These are phyloP conservation scores for Metopolophium dirhodum DNA, from an alignment of 1,140 invertebrate genomes.

Conservation along the genomic window DNA sequence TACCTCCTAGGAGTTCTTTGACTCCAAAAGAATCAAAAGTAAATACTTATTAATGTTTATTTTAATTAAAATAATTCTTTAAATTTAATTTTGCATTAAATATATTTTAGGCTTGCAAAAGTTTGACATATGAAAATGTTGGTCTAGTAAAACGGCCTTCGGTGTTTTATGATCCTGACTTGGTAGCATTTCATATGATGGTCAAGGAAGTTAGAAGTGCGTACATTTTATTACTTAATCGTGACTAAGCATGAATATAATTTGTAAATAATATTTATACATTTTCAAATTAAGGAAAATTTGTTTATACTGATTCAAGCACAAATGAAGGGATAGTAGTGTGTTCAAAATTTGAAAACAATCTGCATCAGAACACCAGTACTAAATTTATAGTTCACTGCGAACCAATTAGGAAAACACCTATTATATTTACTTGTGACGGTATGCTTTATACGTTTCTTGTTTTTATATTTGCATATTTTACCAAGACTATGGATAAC, in stretches of 20 bases:
- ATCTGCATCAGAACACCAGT: slow-evolving; percentile 78
- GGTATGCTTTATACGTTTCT: slow-evolving; percentile 66
- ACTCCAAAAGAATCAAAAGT: slow-evolving; percentile 49
- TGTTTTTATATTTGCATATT: neutral
- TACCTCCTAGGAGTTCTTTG: slow-evolving; percentile 54
- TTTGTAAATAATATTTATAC: neutral
- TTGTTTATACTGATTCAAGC: slow-evolving; percentile 71
- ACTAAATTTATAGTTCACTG: slow-evolving; percentile 83
- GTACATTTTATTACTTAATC: slow-evolving; percentile 59
- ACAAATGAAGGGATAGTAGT: slow-evolving; percentile 83
- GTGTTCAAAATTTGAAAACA: slow-evolving; percentile 80
- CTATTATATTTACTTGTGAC: slow-evolving; percentile 86
- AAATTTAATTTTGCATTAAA: slow-evolving; percentile 61
- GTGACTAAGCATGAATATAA: slow-evolving; percentile 33
- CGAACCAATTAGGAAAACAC: slow-evolving; percentile 66
- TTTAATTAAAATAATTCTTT: slow-evolving; percentile 45
- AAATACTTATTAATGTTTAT: neutral
- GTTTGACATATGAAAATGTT: slow-evolving; percentile 71
- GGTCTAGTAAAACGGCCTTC: slow-evolving; percentile 70
- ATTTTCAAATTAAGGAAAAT: slow-evolving; percentile 69
- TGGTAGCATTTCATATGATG: slow-evolving; percentile 81
- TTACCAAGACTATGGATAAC: neutral
- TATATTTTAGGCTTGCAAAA: slow-evolving; percentile 64
- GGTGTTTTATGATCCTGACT: slow-evolving; percentile 73
- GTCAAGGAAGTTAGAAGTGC: slow-evolving; percentile 76